Base-by-base conservation (phyloP, 2,888 invertebrate genomes). In the Trichacis sp. region DNA sequence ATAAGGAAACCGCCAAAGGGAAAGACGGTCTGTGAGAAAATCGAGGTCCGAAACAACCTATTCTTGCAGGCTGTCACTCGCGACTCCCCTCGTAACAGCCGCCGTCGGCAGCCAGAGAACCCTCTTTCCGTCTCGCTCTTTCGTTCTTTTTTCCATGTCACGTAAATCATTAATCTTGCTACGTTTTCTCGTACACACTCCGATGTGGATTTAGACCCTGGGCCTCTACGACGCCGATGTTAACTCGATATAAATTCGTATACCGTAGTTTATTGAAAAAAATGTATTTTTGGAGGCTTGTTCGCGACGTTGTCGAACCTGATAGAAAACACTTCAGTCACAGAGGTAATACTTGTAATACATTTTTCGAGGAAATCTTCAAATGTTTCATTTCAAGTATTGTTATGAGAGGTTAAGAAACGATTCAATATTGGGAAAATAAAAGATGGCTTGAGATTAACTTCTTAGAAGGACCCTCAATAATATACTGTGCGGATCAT, bases 141-240 rank as follows among this genome's bases (percentile, higher is more conserved):
- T 65, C 73, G 71, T 73, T 74, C 75, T 76, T 74, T 72, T 76
- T 74, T 71, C 73, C 76, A 72, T 81, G 82, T 82, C 82, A 79
- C 80, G 78, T 76, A 77, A 80, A 82, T 83, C 83, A 84, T 84
- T 83, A 84, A 84, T 84, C 83, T 83, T 83, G 71, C 79, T 77
- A 75, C 79, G 81, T 83, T 84, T 83, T 82, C 82, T 57, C 62
- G 80, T 82, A 80, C 81, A 77, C 78, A 81, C 83, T 84, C 80
- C 76, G 78, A 83, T 83, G 83, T 84, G 82, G 81, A 84, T 84
- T 83, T 83, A 81, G 82, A 81, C 77, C 77, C 72, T 8, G 40
- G 14, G 40, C 15, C 15, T 40, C 15, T 12, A 15, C 6, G 76
- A 80, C 79, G 77, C 74, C 72, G 60, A 61, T 40, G 51, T 52